Evolutionary conservation across 2,888 invertebrate genomes (phyloP).

Genomic region (Lottia gigantea): DNA sequence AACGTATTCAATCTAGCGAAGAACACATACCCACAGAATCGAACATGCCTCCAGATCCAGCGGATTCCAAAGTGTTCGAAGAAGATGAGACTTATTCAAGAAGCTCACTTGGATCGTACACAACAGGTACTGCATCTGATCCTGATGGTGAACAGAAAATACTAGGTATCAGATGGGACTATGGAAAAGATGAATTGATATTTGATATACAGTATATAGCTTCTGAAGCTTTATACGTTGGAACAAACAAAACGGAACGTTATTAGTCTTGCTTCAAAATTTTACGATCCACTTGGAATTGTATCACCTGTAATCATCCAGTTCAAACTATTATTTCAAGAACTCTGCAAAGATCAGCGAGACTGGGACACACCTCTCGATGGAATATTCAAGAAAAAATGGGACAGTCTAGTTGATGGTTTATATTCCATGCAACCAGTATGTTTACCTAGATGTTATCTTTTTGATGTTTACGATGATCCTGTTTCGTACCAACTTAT

Average conservation of each 20-base stretch:
- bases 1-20: neutral
- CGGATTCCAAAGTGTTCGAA: neutral
- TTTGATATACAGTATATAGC: neutral
- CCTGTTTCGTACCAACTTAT: neutral
- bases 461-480: neutral
- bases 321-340: neutral
- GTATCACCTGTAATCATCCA: neutral
- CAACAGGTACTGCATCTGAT: neutral
- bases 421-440: neutral
- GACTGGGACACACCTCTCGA: constrained; percentile 1
- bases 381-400: neutral
- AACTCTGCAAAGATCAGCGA: neutral
- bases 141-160: neutral
- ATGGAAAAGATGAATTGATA: neutral
- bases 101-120: neutral
- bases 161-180: neutral
- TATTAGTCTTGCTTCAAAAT: neutral
- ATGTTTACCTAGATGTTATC: neutral
- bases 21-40: too few relatives aligned
- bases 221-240: neutral
- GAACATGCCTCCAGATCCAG: neutral
- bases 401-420: neutral
- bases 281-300: neutral
- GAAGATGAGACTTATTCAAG: neutral
- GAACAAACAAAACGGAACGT: constrained; percentile 4